Evolutionary conservation across 2,888 invertebrate species (phyloP).

Genomic region (Operophtera brumata): DNA sequence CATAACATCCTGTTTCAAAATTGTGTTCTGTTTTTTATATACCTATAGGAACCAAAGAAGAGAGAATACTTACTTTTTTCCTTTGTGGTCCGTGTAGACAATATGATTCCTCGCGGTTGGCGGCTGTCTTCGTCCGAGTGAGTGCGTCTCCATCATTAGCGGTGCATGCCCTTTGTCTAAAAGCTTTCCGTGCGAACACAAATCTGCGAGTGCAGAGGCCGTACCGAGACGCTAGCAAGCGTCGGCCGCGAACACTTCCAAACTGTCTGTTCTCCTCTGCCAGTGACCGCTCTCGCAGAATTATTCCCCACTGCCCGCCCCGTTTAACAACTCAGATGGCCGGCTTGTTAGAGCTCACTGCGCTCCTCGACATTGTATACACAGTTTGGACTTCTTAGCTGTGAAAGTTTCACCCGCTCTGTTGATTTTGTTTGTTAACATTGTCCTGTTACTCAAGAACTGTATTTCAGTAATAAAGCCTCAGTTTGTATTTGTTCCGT

Average conservation of each 20-base stretch:
- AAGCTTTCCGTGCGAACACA: slow-evolving; percentile 24
- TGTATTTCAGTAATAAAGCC: slow-evolving; percentile 42
- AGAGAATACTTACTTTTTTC: slow-evolving; percentile 70
- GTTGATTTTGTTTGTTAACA: slow-evolving; percentile 72
- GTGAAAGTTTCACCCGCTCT: slow-evolving; percentile 66
- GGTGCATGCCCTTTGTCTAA: slow-evolving; percentile 35
- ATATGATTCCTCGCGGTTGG: slow-evolving; percentile 75
- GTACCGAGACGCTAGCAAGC: slow-evolving; percentile 20
- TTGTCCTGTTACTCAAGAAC: slow-evolving; percentile 57
- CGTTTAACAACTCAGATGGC: slow-evolving; percentile 71
- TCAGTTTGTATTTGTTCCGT: slow-evolving; percentile 38
- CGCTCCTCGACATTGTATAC: slow-evolving; percentile 65
- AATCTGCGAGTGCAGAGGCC: slow-evolving; percentile 20
- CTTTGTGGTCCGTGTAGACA: slow-evolving; percentile 77
- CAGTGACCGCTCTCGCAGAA: slow-evolving; percentile 58
- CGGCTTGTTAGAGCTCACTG: slow-evolving; percentile 70
- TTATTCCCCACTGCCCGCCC: slow-evolving; percentile 54
- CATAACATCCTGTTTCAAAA: no score
- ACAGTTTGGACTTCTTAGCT: slow-evolving; percentile 72
- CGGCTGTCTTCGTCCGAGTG: slow-evolving; percentile 59
- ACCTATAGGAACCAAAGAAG: neutral
- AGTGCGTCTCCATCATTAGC: slow-evolving; percentile 64
- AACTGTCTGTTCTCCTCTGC: slow-evolving; percentile 53
- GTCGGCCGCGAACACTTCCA: slow-evolving; percentile 50
- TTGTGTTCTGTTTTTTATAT: no score